These are phyloP conservation scores for Gallinago paraguaiae DNA, from an alignment of 2,113 vertebrate species.

Conservation along the genomic window DNA sequence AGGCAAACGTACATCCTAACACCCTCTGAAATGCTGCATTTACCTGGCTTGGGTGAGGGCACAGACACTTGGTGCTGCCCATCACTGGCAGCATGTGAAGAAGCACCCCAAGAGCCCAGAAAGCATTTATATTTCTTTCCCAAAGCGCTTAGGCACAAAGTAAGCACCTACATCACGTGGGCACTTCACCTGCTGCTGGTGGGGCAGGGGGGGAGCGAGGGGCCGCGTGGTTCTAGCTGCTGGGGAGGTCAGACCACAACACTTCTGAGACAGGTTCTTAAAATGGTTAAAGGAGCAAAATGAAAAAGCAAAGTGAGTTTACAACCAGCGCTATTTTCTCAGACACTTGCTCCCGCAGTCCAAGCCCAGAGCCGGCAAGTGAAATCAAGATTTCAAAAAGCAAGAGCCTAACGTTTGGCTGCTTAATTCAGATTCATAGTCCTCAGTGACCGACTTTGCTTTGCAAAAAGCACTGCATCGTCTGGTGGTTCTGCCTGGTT, in stretches of 20 bases:
- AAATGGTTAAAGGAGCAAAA: background rate
- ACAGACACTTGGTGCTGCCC: accelerated
- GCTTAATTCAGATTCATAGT: background rate
- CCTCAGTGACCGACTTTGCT: background rate
- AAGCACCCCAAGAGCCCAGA: accelerated
- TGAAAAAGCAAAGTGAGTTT: background rate
- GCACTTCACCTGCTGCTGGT: background rate
- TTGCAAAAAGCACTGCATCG: background rate
- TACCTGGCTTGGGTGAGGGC: accelerated
- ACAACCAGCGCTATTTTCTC: background rate
- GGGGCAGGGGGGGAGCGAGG: background rate
- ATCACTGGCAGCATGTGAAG: background rate
- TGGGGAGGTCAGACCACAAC: background rate
- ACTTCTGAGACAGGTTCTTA: background rate
- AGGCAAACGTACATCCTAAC: accelerated
- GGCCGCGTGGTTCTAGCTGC: background rate
- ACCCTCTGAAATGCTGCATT: accelerated
- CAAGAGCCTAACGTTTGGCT: background rate
- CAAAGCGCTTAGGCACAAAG: background rate
- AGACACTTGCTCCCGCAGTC: background rate
- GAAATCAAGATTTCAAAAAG: background rate
- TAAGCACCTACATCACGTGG: background rate
- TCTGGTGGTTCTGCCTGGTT: background rate
- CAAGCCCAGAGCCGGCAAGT: background rate
- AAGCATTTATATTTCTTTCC: background rate